These are phyloP conservation scores for Elegia similella DNA, from an alignment of 2,888 invertebrate genomes.

Conservation along the genomic window DNA sequence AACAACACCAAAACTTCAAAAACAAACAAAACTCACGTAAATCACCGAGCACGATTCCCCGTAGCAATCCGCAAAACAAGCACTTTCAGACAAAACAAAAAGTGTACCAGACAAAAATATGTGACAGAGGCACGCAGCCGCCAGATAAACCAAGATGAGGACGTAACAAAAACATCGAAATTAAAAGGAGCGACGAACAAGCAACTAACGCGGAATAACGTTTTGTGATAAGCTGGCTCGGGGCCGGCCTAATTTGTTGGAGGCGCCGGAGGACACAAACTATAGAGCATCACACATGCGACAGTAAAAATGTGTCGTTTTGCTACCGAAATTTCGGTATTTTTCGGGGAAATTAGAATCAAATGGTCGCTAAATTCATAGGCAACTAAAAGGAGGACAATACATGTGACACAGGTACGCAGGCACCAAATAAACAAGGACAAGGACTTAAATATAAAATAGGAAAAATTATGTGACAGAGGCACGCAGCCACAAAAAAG, in stretches of 20 bases:
- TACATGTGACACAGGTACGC: no score
- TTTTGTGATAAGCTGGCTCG: conserved; percentile 72
- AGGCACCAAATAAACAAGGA: no score
- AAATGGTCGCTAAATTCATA: no score
- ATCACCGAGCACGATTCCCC: not conserved
- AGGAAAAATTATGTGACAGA: no score
- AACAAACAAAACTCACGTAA: not conserved
- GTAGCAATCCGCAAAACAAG: conserved; percentile 8
- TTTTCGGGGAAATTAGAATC: no score
- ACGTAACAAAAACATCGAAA: conserved; percentile 73
- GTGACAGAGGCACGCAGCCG: conserved; percentile 60
- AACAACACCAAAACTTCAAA: not conserved
- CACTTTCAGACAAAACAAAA: conserved; percentile 34
- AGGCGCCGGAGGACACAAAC: conserved; percentile 65
- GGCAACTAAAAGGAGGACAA: no score
- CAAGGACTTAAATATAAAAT: no score
- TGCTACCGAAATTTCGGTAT: no score
- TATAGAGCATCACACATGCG: not conserved
- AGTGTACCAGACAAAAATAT: conserved; percentile 51
- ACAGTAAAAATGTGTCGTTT: no score
- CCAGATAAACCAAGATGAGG: conserved; percentile 70
- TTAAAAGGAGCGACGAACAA: conserved; percentile 76
- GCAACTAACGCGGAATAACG: conserved; percentile 72
- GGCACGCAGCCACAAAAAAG: no score
- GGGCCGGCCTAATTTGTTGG: conserved; percentile 77